Evolutionary conservation across 2,888 invertebrate species (phyloP).

Genomic region (Tenthredo notha): DNA sequence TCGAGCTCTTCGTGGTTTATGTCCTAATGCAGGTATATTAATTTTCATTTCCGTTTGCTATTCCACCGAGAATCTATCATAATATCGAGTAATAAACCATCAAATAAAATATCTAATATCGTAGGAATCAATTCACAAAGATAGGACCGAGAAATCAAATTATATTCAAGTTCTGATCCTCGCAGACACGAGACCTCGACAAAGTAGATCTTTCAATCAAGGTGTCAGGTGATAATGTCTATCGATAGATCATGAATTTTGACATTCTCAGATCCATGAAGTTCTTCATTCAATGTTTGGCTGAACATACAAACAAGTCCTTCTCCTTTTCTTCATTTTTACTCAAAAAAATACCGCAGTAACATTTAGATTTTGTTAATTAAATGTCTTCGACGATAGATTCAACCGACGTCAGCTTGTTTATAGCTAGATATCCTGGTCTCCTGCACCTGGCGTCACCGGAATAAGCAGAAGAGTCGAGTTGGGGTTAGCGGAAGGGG

Average conservation of each 20-base stretch:
- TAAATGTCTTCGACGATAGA: conserved; percentile 69
- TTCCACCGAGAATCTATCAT: background rate
- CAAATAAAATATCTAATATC: conserved; percentile 18
- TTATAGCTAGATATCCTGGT: conserved; percentile 39
- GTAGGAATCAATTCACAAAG: background rate
- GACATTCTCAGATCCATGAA: background rate
- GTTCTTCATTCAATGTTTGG: background rate
- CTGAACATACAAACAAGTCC: background rate
- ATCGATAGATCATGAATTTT: background rate
- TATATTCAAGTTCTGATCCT: background rate
- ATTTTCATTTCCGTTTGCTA: background rate
- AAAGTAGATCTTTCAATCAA: conserved; percentile 25
- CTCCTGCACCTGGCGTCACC: conserved; percentile 58
- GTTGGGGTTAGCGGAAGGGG: conserved; percentile 41
- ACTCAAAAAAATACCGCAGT: background rate
- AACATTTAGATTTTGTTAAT: conserved; percentile 68
- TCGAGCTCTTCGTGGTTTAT: background rate
- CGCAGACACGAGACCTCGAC: background rate
- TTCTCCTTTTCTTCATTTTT: background rate
- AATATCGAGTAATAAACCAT: background rate
- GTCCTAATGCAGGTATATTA: background rate
- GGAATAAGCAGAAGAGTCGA: conserved; percentile 55
- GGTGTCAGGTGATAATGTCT: background rate
- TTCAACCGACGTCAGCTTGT: conserved; percentile 57
- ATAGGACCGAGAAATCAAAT: background rate